Conservation (phyloP, 1,140 invertebrate genomes). For the Agraylea sexmaculata region DNA sequence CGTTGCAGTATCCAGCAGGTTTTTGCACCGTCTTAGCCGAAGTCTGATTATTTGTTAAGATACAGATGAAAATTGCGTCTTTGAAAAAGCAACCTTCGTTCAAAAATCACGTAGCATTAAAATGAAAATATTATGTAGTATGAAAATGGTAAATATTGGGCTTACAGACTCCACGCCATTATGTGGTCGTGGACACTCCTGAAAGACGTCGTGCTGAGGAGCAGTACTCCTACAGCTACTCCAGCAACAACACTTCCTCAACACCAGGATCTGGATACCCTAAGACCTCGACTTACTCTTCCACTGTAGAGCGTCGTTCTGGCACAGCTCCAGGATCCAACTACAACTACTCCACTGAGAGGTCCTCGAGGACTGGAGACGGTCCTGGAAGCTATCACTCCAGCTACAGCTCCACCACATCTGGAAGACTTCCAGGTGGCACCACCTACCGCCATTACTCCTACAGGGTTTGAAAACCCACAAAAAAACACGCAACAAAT, state of each 20-base stretch:
- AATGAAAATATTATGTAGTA: too few species aligned
- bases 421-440: constrained; percentile 66
- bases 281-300: constrained; percentile 50
- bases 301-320: constrained; percentile 51
- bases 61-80: too few species aligned
- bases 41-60: too few species aligned
- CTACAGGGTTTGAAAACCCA: constrained; percentile 59
- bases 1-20: too few species aligned
- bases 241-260: constrained; percentile 39
- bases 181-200: constrained; percentile 67
- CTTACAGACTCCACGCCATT: constrained; percentile 71
- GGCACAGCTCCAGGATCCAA: constrained; percentile 50
- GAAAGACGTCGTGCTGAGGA: constrained; percentile 55
- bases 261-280: constrained; percentile 34
- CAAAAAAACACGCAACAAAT: constrained; percentile 1
- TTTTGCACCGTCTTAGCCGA: too few species aligned
- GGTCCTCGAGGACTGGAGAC: constrained; percentile 50
- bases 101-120: too few species aligned
- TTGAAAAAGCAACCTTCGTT: too few species aligned
- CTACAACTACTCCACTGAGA: constrained; percentile 61
- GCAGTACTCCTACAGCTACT: constrained; percentile 74
- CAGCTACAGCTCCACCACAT: constrained; percentile 61
- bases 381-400: constrained; percentile 65
- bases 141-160: too few species aligned
- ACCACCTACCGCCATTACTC: constrained; percentile 73